Base-by-base conservation (phyloP, 2,113 vertebrate species). In the Laticauda colubrina region DNA sequence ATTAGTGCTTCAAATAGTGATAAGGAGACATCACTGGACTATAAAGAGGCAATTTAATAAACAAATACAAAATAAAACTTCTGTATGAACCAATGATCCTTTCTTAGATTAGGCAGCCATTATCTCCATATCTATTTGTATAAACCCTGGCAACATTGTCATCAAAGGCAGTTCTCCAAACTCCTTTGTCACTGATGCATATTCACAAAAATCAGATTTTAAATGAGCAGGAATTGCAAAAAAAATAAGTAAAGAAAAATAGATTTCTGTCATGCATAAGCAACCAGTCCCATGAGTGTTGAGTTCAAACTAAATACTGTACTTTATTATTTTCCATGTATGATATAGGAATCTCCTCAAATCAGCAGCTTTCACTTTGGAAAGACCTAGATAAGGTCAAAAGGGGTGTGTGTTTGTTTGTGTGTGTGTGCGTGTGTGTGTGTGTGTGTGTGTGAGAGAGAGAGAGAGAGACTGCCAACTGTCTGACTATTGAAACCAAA, bases 181-280 rank as follows among this genome's bases (percentile, higher is more conserved):
- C 64, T 53, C 75, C 56, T 90, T 86, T 91, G 69, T 95, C 91
- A 89, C 57, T 87, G 2, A 0, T 92, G 91, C 94, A 91, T 90
- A 96, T 87, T 95, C 93, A 90, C 81, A 91, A 92, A 90, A 89
- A 88, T 12, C 23, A 20, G 91, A 26, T 61, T 91, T 96, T 96
- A 95, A 96, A 96, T 95, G 85, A 94, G 55, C 61, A 59, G 90
- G 87, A 89, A 86, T 92, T 91, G 93, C 45, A 94, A 88, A 59
- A 59, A 59, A 95, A 96, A 95, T 69, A 91, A 96, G 89, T 0
- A 39, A 93, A 21, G 93, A 10, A 26, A 94, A 12, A n/a, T 87
- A 91, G 87, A 54, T 93, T 96, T 69, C 29, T 69, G 2, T n/a
- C 29, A n/a, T 69, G 12, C 61, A n/a, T 69, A n/a, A n/a, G 14